Conservation (phyloP, 92 coral and sea anemone species). For the Paragorgia papillata region DNA sequence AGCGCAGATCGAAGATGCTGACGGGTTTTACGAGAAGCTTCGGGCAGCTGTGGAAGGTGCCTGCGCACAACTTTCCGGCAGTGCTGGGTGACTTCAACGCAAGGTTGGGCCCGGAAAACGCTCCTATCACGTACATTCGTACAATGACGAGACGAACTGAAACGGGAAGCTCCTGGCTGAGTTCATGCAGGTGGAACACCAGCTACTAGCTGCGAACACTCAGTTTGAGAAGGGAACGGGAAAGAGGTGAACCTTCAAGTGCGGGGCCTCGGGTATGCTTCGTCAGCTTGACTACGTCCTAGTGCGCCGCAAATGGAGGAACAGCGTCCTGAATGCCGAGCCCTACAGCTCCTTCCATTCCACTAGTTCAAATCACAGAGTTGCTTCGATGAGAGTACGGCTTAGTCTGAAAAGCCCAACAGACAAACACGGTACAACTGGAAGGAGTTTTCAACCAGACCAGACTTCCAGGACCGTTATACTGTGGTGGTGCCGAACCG, state of each 20-base stretch:
- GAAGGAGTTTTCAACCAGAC: background rate
- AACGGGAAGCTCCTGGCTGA: slow-evolving; percentile 15
- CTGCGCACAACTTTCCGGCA: slow-evolving; percentile 18
- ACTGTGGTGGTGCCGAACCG: slow-evolving; percentile 8
- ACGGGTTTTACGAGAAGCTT: background rate
- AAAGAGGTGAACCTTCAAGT: slow-evolving; percentile 12
- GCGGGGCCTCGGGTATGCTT: background rate
- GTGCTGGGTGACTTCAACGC: slow-evolving; percentile 25
- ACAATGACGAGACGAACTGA: slow-evolving; percentile 12
- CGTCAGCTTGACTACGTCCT: slow-evolving; percentile 28
- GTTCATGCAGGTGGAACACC: slow-evolving; percentile 10
- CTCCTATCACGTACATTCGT: slow-evolving; percentile 3
- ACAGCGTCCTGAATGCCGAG: slow-evolving; percentile 21
- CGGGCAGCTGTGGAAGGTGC: background rate
- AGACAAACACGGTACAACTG: background rate
- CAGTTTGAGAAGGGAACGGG: background rate
- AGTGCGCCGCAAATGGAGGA: slow-evolving; percentile 19
- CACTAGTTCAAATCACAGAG: too few species aligned
- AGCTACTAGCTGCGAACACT: slow-evolving; percentile 14
- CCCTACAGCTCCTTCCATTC: slow-evolving; percentile 16
- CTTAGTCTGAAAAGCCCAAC: background rate
- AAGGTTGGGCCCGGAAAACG: slow-evolving; percentile 4
- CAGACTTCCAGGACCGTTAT: slow-evolving; percentile 7
- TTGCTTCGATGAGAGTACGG: too few species aligned
- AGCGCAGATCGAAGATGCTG: background rate